Base-by-base conservation (phyloP, 2,888 invertebrate genomes). In the Phyto melanocephala region DNA sequence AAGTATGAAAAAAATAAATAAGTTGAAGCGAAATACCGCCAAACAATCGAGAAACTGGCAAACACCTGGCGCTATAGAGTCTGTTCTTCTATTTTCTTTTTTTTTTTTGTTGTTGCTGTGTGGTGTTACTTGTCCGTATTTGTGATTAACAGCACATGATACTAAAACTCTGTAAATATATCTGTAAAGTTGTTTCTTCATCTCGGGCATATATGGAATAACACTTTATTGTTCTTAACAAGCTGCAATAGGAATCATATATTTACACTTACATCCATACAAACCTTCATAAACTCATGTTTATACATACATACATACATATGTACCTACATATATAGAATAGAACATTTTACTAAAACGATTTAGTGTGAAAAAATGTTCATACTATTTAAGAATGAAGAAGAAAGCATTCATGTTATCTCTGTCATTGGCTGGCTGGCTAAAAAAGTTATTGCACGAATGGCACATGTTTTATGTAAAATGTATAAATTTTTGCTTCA, bases 1-100 rank as follows among this genome's bases (percentile, higher is more conserved):
- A 42, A 60, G 24, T 10, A n/a, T n/a, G n/a, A n/a, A n/a, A n/a
- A n/a, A n/a, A n/a, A n/a, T 3, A 28, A 45, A 40, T 42, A 42
- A 15, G 42, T 2, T 37, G 15, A 28, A 17, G 17, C 13, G 28
- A 54, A 28, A 42, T 28, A 54, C 37, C 68, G 40, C 54, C 54
- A 40, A 24, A 54, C 22, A 24, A 28, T 54, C 13, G 40, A 15
- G 22, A 37, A 1, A 42, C 24, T n/a, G 28, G 52, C 52, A 54
- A 54, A 54, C 52, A 54, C 52, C 52, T 54, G 52, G 52, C 52
- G 52, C 52, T 54, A 54, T 54, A 54, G 15, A 28, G 52, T 54
- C 52, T 54, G 54, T 28, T 28, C 54, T 28, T 54, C 28, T 28
- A 28, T 15, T 54, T 54, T 15, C 20, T 47, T 6, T 17, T 47